Conservation (phyloP, 1,140 invertebrate species). For the Heliconius nattereri region DNA sequence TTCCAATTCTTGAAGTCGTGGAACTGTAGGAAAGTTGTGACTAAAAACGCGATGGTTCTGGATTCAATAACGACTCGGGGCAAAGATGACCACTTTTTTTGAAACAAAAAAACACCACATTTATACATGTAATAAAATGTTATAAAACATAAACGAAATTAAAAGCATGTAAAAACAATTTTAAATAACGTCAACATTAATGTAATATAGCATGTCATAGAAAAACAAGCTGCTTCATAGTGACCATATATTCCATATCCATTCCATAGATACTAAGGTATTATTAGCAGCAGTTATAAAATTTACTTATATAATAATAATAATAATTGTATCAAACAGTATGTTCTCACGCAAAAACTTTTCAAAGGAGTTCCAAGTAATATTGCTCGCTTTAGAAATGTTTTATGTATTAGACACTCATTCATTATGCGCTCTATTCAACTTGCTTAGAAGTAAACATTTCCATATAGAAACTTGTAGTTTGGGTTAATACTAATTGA, state of each 20-base stretch:
- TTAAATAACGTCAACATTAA: background rate
- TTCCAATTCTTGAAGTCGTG: no score
- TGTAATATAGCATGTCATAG: background rate
- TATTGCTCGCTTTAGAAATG: background rate
- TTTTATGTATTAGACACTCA: constrained; percentile 5
- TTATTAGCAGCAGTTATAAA: constrained; percentile 20
- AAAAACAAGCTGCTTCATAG: background rate
- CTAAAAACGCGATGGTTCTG: no score
- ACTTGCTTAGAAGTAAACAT: constrained; percentile 4
- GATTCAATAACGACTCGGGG: no score
- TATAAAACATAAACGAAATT: background rate
- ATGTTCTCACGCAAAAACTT: constrained; percentile 2
- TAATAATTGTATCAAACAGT: constrained; percentile 6
- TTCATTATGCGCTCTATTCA: constrained; percentile 2
- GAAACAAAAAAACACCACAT: no score
- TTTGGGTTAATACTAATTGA: background rate
- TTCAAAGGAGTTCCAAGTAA: constrained; percentile 7
- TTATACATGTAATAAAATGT: background rate
- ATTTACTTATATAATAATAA: constrained; percentile 10
- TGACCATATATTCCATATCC: constrained; percentile 11
- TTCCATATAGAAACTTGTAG: constrained; percentile 6
- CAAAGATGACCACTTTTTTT: no score
- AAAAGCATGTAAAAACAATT: background rate
- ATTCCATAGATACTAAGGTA: constrained; percentile 8
- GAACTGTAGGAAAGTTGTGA: no score